phyloP scores from a whole-genome alignment of 2,113 vertebrate genomes.

The Hippolais icterina region DNA sequence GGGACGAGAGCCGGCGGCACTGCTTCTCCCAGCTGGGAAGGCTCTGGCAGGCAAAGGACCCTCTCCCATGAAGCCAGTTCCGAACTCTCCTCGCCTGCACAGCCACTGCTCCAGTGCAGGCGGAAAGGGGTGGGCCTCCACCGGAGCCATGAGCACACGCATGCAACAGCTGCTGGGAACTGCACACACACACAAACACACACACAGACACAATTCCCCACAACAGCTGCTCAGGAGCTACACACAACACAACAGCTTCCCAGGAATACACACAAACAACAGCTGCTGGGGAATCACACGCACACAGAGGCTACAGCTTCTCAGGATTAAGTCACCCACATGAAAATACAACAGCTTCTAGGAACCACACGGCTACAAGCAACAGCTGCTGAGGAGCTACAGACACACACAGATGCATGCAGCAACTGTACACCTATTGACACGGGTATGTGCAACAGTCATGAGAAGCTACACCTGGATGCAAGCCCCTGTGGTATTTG shows the following conservation, averaged over 20 bases:
- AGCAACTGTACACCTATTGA: neutral
- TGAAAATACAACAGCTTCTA: neutral
- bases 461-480: neutral
- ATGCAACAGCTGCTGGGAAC: conserved; percentile 20
- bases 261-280: neutral
- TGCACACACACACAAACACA: neutral
- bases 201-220: neutral
- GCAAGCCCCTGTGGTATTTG: neutral
- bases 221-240: neutral
- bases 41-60: neutral
- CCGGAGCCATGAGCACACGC: conserved; percentile 34
- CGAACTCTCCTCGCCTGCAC: neutral
- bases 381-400: neutral
- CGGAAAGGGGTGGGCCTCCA: conserved; percentile 54
- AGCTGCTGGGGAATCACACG: neutral
- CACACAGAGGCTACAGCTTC: neutral
- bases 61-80: conserved; percentile 31
- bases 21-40: conserved; percentile 16
- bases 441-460: neutral
- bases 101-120: conserved; percentile 4
- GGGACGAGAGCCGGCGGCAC: neutral
- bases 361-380: neutral
- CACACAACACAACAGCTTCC: neutral
- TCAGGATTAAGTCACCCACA: neutral
- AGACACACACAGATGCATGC: rapidly evolving